phyloP scores from a whole-genome alignment of 2,888 invertebrate genomes.

The Gisinianus flammeolus region DNA sequence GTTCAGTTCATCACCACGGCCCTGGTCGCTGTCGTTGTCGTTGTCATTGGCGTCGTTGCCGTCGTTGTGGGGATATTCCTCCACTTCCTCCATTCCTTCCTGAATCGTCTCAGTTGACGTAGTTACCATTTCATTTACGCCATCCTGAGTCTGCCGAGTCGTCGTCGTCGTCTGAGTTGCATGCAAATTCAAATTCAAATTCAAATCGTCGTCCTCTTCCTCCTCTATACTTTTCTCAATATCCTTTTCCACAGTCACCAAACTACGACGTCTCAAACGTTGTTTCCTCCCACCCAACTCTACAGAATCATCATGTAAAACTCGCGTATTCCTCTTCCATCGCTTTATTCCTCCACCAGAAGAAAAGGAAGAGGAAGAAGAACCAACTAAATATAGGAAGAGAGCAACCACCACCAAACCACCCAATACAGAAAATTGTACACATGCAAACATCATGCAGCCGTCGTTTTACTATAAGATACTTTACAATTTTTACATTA shows the following conservation, averaged over 20 bases:
- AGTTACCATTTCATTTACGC: slow-evolving; percentile 39
- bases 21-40: too few species aligned
- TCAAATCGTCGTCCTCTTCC: not conserved
- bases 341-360: not conserved
- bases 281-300: not conserved
- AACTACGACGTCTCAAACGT: not conserved
- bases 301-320: not conserved
- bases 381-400: too few species aligned
- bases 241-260: not conserved
- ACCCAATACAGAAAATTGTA: not conserved
- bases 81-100: slow-evolving; percentile 32
- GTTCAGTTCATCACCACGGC: not conserved
- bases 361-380: not conserved
- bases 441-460: not conserved
- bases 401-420: not conserved
- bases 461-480: not conserved
- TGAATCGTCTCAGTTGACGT: slow-evolving; percentile 25
- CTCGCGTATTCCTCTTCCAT: not conserved
- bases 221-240: not conserved
- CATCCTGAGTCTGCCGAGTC: slow-evolving; percentile 27
- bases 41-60: not conserved
- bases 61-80: slow-evolving; percentile 17
- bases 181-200: slow-evolving; percentile 37
- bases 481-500: too few species aligned
- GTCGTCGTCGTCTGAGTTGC: too few species aligned